Base-by-base conservation (phyloP, 1,140 invertebrate species). In the Atopsyche davidsoni region DNA sequence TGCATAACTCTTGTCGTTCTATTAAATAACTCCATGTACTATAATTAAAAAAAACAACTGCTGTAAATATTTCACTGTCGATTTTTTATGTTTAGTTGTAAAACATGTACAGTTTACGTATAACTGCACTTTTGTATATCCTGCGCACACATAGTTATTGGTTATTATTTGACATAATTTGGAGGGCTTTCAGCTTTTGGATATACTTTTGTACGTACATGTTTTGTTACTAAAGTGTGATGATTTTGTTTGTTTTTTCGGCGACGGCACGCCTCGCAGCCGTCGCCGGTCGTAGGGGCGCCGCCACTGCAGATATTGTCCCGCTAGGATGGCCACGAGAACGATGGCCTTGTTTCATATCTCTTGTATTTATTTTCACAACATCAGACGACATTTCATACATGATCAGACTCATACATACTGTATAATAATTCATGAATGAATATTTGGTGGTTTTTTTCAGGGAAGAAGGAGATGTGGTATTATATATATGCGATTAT, bases 51-150 rank as follows among this genome's bases (percentile, higher is more conserved):
- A 61, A 64, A 62, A 69, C 60, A 67, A 72, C 68, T 68, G 67
- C 67, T 74, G 72, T 74, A 74, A 74, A 74, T 74, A 74, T 72
- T 71, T 71, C 70, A 72, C 70, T 62, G 64, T 70, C 65, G 61
- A 68, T 48, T 67, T 66, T 53, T 62, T 70, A 67, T 70, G 72
- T 73, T 73, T 74, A 74, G 72, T 74, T 73, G 70, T 74, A 74
- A 74, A 74, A 74, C 72, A 74, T 74, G 72, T 74, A 74, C 72
- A 74, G 70, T 74, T 73, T 73, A 62, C 63, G 66, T 73, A 74
- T 70, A 51, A 51, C 48, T 64, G 72, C 72, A 74, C 72, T 67
- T 70, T 58, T 74, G 72, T 74, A 74, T 72, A 74, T 74, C 72
- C 63, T 69, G 70, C 70, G 71, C 72, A 63, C 59, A 52, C 48